Conservation (phyloP, 2,797 vertebrate genomes). For the Acrocephalus scirpaceus region DNA sequence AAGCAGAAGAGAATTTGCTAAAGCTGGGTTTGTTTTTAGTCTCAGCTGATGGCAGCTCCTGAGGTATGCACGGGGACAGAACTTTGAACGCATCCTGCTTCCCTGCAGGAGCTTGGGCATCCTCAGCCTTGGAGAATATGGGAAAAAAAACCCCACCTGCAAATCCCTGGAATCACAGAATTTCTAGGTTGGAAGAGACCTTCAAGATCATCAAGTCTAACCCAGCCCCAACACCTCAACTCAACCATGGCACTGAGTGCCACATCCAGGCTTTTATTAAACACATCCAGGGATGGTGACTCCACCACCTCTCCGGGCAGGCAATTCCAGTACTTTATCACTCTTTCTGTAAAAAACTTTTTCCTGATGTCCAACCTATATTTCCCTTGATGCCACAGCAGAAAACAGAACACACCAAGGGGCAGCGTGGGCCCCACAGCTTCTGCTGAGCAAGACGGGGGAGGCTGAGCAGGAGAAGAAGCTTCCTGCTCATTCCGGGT, state of each 20-base stretch:
- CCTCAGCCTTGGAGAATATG: neutral
- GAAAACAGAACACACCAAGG: neutral
- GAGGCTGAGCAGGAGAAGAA: neutral
- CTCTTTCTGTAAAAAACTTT: no score
- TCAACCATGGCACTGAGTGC: no score
- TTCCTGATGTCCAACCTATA: no score
- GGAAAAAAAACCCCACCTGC: neutral
- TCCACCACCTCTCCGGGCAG: no score
- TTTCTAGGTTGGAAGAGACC: no score
- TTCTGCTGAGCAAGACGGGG: neutral
- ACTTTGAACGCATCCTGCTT: neutral
- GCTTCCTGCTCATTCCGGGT: neutral
- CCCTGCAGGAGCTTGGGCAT: neutral
- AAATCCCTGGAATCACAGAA: neutral
- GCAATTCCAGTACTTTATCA: no score
- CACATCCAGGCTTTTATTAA: no score
- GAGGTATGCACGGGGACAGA: neutral
- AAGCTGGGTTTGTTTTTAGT: constrained; percentile 1
- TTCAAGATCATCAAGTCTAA: no score
- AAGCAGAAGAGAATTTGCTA: constrained; percentile 13
- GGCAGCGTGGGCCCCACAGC: accelerated
- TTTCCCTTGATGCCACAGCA: neutral
- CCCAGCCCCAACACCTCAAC: no score
- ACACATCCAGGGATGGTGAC: no score
- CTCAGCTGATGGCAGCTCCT: neutral